Base-by-base conservation (phyloP, 2,888 invertebrate genomes). In the Andrena hattorfiana region DNA sequence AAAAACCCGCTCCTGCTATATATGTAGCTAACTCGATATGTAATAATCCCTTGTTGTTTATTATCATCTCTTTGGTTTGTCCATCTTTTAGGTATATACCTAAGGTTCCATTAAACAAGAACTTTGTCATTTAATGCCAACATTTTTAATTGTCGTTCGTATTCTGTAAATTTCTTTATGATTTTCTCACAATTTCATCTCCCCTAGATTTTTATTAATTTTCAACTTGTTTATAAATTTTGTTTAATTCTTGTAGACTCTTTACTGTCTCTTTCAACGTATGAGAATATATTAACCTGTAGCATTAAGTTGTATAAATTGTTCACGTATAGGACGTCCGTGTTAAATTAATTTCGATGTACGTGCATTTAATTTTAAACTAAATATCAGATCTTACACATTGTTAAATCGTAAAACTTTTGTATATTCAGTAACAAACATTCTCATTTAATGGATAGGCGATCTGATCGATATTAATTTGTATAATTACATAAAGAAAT, bases 391-490 rank as follows among this genome's bases (percentile, higher is more conserved):
- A 80, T 62, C 54, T 79, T 81, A 78, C 79, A 54, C 42, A 64
- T 59, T 66, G 72, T 78, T 79, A 79, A 71, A 71, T 42, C 30
- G 30, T 77, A 79, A 62, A 56, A 73, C 28, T 54, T 79, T 78
- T 72, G 54, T 67, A 56, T 26, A 73, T 56, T 62, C 16, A 10
- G 67, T 72, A 60, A 51, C 30, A 35, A 73, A 72, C 30, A 16
- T 73, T 79, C 81, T 79, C 80, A 79, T 81, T 81, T 79, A 81
- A 81, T 75, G 48, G 8, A 56, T 23, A 6, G 42, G 49, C 71
- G 28, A 73, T 68, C 59, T 32, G 60, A 64, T 28, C 35, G 26
- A 60, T n/a, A 67, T 68, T 64, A 48, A 75, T 62, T 63, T 48
- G 48, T 66, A 26, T 67, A 35, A 67, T 73, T 73, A 51, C 30